Evolutionary conservation across 2,888 invertebrate genomes (phyloP), one percentile per base, ranked within the genome.

Genomic region (Pyralis farinalis): DNA sequence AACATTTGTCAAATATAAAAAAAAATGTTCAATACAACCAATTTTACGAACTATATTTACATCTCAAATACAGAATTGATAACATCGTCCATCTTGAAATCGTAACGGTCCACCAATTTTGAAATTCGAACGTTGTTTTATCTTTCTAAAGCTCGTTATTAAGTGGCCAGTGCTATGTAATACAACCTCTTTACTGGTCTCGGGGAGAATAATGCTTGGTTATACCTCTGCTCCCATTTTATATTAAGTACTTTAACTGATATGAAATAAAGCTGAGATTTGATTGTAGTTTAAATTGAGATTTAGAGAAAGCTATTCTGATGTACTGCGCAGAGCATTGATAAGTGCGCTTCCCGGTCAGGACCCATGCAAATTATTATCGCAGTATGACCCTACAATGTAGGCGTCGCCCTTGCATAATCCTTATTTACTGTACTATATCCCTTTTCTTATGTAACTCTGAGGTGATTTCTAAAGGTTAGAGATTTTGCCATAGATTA

Each of bases 281-380:
- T 29, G 45, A 34, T 42, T 47, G 43, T 33, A 40, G 28, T 9
- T 30, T 28, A 37, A 43, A 42, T 46, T 39, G 42, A 51, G 37
- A 42, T 46, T 39, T 54, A 55, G 79, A 75, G 81, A 83, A 82
- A 82, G 82, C 75, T 54, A 51, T 40, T 43, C 63, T 71, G 81
- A 82, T 80, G 80, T 75, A 76, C 70, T 59, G 58, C 50, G 48
- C 45, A 53, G 44, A 58, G 65, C 55, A 64, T 70, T 83, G 82
- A 82, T 81, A 81, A 79, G 73, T 70, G 60, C 54, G 73, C 81
- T 84, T 82, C 80, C 79, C 76, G 74, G 76, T 78, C 58, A 62
- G 55, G 37, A 48, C 16, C 52, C 60, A 81, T 79, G 81, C 82
- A 79, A 79, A 81, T 81, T 78, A 78, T 80, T 80, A 79, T 80